phyloP scores from a whole-genome alignment of 2,113 vertebrate species.

The Danionella cerebrum region DNA sequence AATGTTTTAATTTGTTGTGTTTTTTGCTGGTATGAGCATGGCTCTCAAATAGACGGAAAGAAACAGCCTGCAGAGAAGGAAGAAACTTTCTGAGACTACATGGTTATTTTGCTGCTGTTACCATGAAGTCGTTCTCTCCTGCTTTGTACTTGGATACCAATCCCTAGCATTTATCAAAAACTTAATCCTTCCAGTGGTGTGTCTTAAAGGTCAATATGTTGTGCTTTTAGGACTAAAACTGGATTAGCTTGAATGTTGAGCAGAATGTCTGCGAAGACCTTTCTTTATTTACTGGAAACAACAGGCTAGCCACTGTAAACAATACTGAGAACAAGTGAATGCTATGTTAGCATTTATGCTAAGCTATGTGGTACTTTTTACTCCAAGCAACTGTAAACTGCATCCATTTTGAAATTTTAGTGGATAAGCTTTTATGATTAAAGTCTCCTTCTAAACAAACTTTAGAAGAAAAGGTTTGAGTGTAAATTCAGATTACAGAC shows the following conservation, averaged over 20 bases:
- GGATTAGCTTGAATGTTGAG: neutral
- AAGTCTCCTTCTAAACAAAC: neutral
- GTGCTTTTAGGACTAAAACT: neutral
- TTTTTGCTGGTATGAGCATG: too few relatives aligned
- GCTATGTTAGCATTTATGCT: neutral
- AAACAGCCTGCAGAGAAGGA: neutral
- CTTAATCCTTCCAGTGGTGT: neutral
- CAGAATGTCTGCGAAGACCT: neutral
- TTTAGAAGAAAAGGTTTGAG: too few relatives aligned
- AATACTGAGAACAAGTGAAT: neutral
- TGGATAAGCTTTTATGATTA: neutral
- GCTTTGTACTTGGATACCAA: neutral
- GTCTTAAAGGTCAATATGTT: neutral
- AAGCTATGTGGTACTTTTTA: neutral
- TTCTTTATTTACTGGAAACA: constrained; percentile 32
- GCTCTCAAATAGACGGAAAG: neutral
- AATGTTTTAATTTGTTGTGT: neutral
- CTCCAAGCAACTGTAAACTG: neutral
- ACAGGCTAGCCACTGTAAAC: neutral
- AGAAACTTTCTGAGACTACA: neutral
- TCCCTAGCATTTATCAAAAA: neutral
- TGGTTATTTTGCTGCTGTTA: neutral
- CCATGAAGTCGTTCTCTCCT: neutral
- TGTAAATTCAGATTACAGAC: too few relatives aligned
- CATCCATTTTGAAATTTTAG: neutral